phyloP scores from a whole-genome alignment of 2,888 invertebrate genomes.

The Himalopsyche kuldschensis region DNA sequence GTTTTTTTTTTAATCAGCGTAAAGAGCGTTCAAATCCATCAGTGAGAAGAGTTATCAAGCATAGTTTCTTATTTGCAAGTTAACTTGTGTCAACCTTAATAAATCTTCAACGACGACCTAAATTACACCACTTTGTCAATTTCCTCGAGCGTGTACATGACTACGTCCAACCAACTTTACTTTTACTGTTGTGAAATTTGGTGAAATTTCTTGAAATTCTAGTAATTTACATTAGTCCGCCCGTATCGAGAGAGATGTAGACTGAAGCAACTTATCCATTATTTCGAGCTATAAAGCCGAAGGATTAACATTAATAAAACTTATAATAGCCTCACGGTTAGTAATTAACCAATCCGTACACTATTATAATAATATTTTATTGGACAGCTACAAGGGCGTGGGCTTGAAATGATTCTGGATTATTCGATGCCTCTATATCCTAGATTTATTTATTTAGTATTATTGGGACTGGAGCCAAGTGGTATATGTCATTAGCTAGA shows the following conservation, averaged over 20 bases:
- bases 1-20: background rate
- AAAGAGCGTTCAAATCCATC: background rate
- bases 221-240: constrained; percentile 18
- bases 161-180: constrained; percentile 19
- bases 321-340: constrained; percentile 18
- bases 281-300: constrained; percentile 17
- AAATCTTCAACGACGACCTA: constrained; percentile 20
- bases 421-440: too few species aligned
- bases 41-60: background rate
- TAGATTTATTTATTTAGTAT: too few species aligned
- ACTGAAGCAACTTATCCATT: constrained; percentile 13
- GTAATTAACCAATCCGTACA: constrained; percentile 14
- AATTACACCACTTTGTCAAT: constrained; percentile 28
- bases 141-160: constrained; percentile 21
- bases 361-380: background rate
- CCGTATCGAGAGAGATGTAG: background rate
- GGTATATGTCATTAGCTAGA: too few species aligned
- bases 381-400: background rate
- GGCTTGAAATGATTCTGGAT: too few species aligned
- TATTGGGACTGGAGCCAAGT: too few species aligned
- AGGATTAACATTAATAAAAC: constrained; percentile 29
- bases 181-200: constrained; percentile 15
- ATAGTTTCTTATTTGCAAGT: constrained; percentile 9
- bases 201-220: constrained; percentile 18
- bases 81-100: constrained; percentile 18